Conservation (phyloP, 1,140 invertebrate genomes). For the Trachymyrmex septentrionalis region DNA sequence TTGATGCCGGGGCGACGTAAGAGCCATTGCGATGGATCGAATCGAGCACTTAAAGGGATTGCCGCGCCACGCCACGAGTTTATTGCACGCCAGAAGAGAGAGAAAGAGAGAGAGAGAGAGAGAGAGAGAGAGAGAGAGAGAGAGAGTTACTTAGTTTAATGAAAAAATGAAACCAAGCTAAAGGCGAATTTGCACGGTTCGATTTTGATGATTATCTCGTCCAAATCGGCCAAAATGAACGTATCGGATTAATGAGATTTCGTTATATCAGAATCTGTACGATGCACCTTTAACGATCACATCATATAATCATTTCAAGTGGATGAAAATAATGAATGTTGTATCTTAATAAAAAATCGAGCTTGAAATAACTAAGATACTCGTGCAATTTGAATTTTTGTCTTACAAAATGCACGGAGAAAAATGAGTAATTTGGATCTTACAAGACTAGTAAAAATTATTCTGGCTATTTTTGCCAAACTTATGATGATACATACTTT, state of each 20-base stretch:
- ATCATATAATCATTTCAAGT: slow-evolving; percentile 20
- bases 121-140: not conserved
- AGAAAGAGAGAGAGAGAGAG: not conserved
- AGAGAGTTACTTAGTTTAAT: slow-evolving; percentile 64
- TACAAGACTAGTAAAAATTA: no score
- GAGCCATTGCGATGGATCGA: slow-evolving; percentile 52
- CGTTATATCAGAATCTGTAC: not conserved
- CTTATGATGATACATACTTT: no score
- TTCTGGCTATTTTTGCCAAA: no score
- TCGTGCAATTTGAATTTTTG: not conserved
- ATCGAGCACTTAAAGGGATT: slow-evolving; percentile 67
- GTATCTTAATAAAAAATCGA: slow-evolving; percentile 10
- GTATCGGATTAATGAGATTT: slow-evolving; percentile 38
- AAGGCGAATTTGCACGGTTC: slow-evolving; percentile 40
- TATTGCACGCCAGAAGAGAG: slow-evolving; percentile 21
- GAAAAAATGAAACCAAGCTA: slow-evolving; percentile 63
- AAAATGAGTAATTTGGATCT: no score
- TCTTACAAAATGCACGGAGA: not conserved
- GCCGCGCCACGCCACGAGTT: slow-evolving; percentile 17
- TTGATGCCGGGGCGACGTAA: slow-evolving; percentile 52
- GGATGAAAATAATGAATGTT: slow-evolving; percentile 6
- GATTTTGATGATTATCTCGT: slow-evolving; percentile 24
- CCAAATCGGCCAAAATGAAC: slow-evolving; percentile 22
- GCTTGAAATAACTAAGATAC: not conserved
- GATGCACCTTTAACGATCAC: slow-evolving; percentile 9